Percentiles rank a stretch among this genome's conserved stretches.
phyloP scores from a whole-genome alignment of 2,888 invertebrate species.

The Noctua pronuba region DNA sequence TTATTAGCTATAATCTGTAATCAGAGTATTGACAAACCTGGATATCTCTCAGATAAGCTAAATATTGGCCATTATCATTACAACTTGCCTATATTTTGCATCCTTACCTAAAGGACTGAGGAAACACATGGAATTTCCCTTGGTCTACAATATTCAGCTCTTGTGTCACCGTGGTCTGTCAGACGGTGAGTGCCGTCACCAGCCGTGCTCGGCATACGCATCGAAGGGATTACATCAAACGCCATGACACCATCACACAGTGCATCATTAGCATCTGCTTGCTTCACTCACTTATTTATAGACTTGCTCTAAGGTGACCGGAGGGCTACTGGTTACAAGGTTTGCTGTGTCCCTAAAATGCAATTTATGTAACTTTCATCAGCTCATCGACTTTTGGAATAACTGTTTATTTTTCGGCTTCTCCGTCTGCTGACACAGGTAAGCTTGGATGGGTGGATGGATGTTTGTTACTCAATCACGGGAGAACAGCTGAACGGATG shows the following conservation, averaged over 20 bases:
- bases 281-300: conserved; percentile 43
- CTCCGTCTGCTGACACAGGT: too few species aligned
- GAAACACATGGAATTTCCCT: background rate
- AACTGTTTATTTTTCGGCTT: background rate
- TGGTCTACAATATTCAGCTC: conserved; percentile 32
- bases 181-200: conserved; percentile 50
- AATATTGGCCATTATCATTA: background rate
- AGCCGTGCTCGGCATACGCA: conserved; percentile 47
- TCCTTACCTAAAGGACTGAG: background rate
- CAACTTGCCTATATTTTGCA: background rate
- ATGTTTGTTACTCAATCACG: too few species aligned
- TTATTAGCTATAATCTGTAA: background rate
- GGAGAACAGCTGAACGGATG: too few species aligned
- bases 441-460: too few species aligned
- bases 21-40: background rate
- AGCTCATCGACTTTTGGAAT: background rate
- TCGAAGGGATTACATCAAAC: conserved; percentile 37
- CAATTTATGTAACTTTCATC: background rate
- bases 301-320: background rate
- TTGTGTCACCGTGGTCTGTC: conserved; percentile 27
- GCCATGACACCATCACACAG: conserved; percentile 57
- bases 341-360: background rate
- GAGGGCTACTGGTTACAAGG: background rate
- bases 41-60: conserved; percentile 15
- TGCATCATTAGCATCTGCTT: conserved; percentile 41